Conservation (phyloP, 2,888 invertebrate species). For the Scrobipalpa costella region DNA sequence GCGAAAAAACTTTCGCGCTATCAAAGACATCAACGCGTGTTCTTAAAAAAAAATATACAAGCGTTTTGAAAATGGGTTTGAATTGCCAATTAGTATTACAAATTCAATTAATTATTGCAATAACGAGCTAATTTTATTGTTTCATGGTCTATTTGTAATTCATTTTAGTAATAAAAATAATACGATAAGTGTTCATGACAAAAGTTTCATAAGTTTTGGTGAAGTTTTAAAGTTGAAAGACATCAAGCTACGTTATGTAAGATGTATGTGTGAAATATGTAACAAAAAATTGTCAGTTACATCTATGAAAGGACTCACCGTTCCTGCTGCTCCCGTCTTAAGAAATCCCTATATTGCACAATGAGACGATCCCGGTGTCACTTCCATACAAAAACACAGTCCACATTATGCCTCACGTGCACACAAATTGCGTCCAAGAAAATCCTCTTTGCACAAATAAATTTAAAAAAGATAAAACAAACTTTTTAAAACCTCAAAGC, state of each 20-base stretch:
- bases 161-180: background rate
- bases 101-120: background rate
- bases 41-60: conserved; percentile 13
- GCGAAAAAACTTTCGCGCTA: background rate
- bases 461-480: conserved; percentile 16
- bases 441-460: conserved; percentile 21
- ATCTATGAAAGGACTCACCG: conserved; percentile 57
- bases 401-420: conserved; percentile 32
- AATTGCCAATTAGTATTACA: background rate
- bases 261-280: conserved; percentile 3
- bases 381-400: conserved; percentile 40
- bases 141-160: background rate
- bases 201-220: no score
- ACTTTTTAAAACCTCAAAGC: conserved; percentile 11
- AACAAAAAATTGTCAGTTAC: conserved; percentile 25
- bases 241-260: background rate
- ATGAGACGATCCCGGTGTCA: conserved; percentile 51
- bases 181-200: background rate
- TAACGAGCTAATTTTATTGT: background rate
- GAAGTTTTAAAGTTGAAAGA: no score
- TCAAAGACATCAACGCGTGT: conserved; percentile 37
- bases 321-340: conserved; percentile 55
- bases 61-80: background rate
- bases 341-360: conserved; percentile 69
- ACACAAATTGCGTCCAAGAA: conserved; percentile 14